A percentile compares a stretch with the other conserved stretches of the same genome.
These are phyloP conservation scores for Eueremaeus valkanovi DNA, from an alignment of 2,888 invertebrate species.

Conservation along the genomic window DNA sequence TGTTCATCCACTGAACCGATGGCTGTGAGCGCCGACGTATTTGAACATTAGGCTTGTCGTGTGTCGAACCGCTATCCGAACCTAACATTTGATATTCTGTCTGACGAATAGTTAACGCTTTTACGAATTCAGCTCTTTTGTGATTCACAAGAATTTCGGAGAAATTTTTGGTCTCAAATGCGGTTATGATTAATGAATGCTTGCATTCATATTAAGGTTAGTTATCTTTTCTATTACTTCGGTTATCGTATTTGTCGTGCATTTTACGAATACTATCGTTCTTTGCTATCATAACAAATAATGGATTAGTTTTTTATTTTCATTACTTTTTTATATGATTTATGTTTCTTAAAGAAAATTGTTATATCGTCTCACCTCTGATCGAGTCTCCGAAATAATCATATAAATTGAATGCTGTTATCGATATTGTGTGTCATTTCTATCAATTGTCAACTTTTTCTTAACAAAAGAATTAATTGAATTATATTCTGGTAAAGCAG, in stretches of 20 bases:
- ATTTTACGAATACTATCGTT: neutral
- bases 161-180: neutral
- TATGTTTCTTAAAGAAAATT: too few relatives aligned
- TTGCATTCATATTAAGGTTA: neutral
- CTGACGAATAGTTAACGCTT: conserved; percentile 1
- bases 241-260: neutral
- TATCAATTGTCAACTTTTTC: too few relatives aligned
- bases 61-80: neutral
- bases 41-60: neutral
- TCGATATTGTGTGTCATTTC: too few relatives aligned
- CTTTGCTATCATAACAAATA: neutral
- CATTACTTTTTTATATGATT: neutral
- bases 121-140: neutral
- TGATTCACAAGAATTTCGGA: neutral
- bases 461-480: too few relatives aligned
- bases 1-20: too few relatives aligned
- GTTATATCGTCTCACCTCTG: too few relatives aligned
- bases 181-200: neutral
- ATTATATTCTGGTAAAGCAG: too few relatives aligned
- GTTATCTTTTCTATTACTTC: neutral
- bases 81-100: conserved; percentile 8
- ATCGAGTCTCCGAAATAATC: too few relatives aligned
- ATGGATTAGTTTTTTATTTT: neutral
- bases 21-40: conserved; percentile 29
- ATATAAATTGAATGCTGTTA: too few relatives aligned